A percentile compares a stretch with the other conserved stretches of the same genome.
Evolutionary conservation across 2,113 vertebrate species (phyloP).

Genomic region (Gnathonemus longibarbis): DNA sequence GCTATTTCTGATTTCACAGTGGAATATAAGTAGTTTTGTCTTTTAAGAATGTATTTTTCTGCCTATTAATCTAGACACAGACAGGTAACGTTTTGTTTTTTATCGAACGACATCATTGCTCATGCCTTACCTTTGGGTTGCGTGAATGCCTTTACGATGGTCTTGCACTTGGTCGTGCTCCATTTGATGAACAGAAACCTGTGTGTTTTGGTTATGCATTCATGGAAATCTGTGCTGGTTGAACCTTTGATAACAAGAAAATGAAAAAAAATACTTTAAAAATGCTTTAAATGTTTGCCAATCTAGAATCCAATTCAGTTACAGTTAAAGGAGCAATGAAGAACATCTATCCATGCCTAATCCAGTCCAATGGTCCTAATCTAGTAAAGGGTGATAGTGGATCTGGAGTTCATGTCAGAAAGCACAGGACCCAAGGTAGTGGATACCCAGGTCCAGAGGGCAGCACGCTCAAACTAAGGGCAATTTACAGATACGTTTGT

Average conservation of each 20-base stretch:
- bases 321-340: not conserved
- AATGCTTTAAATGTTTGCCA: not conserved
- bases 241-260: not conserved
- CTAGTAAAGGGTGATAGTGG: not conserved
- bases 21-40: not conserved
- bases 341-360: not conserved
- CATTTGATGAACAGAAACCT: slow-evolving; percentile 37
- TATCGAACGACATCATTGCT: not conserved
- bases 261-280: not conserved
- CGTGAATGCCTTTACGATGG: not conserved
- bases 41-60: not conserved
- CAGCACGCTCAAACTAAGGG: not conserved
- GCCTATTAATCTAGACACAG: not conserved
- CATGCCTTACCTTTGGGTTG: not conserved
- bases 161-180: not conserved
- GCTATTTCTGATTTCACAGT: not conserved
- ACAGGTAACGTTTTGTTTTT: not conserved
- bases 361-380: not conserved
- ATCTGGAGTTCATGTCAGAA: not conserved
- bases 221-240: not conserved
- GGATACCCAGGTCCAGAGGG: not conserved
- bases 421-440: not conserved
- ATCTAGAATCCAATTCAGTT: not conserved
- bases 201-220: slow-evolving; percentile 32
- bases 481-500: not conserved